Evolutionary conservation across 2,888 invertebrate genomes (phyloP), one percentile per base, ranked within the genome.

Genomic region (Cerceris rybyensis): DNA sequence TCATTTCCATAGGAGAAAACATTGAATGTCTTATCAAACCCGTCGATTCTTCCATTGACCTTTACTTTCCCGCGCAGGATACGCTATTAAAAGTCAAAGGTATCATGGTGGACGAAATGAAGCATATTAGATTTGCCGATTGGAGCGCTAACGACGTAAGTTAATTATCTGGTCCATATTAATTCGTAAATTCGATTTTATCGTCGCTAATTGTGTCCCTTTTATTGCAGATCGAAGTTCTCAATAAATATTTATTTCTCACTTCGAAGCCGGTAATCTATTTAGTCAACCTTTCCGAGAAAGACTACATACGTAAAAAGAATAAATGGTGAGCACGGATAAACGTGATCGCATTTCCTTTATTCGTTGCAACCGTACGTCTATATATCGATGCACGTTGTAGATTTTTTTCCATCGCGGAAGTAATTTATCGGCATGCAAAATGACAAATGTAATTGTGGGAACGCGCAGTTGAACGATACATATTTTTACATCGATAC

Each of bases 231-330:
- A 98, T 99, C 93, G 98, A 99, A 93, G 94, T 98, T 55, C 94
- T 99, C 70, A 99, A 99, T 93, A 98, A 98, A 93, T 97, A 99
- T 92, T 93, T 99, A 84, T 98, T 99, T 92, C 94, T 99, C 82
- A 99, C 99, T 11, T 97, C 99, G 0, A 99, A 99, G 93, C 99
- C 99, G 0, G 97, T 98, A 72, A 96, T 99, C 85, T 99, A 99
- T 92, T 94, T 99, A 85, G 96, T 99, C 8, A 99, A 99, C 93
- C 94, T 99, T 80, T 97, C 99, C 0, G 98, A 99, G 93, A 98
- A 98, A 93, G 99, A 99, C 93, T 99, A 98, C 93, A 98, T 98
- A 88, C 96, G 98, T 88, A 99, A 99, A 94, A 99, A 99, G 94
- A 99, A 99, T 92, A 99, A 99, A 94, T 99, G 98, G 98, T 96